Evolutionary conservation across 1,140 invertebrate species (phyloP).

Genomic region (Nephila pilipes): DNA sequence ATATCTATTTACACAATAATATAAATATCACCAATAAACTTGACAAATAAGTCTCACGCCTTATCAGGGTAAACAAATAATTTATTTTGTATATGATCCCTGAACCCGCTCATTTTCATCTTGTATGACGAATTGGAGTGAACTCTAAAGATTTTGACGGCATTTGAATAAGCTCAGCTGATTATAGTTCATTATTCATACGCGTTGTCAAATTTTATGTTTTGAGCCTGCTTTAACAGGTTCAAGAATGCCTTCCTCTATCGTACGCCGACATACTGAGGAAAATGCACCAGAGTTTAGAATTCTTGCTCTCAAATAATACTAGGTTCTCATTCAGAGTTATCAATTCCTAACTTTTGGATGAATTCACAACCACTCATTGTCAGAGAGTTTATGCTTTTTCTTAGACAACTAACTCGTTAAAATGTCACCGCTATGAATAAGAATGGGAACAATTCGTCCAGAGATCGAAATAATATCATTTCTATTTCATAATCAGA

Average conservation of each 20-base stretch:
- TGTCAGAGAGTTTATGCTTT: slow-evolving; percentile 8
- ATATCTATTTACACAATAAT: too few relatives aligned
- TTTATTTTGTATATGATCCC: slow-evolving; percentile 34
- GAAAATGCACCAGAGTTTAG: not conserved
- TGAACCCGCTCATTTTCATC: slow-evolving; percentile 27
- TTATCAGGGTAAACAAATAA: not conserved
- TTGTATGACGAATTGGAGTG: slow-evolving; percentile 38
- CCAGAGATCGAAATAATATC: slow-evolving; percentile 3
- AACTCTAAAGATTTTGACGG: slow-evolving; percentile 34
- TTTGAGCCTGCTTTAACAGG: slow-evolving; percentile 12
- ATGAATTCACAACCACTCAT: not conserved
- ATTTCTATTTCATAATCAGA: not conserved
- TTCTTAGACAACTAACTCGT: not conserved
- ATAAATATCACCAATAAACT: not conserved
- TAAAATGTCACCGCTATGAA: not conserved
- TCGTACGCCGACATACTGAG: not conserved
- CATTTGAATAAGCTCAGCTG: slow-evolving; percentile 4
- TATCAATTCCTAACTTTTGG: not conserved
- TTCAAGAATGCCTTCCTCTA: slow-evolving; percentile 5
- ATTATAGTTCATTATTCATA: slow-evolving; percentile 32
- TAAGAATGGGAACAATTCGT: not conserved
- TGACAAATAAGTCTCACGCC: not conserved
- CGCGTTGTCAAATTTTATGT: slow-evolving; percentile 25
- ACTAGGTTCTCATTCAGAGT: not conserved
- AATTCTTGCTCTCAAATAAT: slow-evolving; percentile 19